Evolutionary conservation across 2,888 invertebrate genomes (phyloP), one percentile per base, ranked within the genome.

Genomic region (Molorchus minor): DNA sequence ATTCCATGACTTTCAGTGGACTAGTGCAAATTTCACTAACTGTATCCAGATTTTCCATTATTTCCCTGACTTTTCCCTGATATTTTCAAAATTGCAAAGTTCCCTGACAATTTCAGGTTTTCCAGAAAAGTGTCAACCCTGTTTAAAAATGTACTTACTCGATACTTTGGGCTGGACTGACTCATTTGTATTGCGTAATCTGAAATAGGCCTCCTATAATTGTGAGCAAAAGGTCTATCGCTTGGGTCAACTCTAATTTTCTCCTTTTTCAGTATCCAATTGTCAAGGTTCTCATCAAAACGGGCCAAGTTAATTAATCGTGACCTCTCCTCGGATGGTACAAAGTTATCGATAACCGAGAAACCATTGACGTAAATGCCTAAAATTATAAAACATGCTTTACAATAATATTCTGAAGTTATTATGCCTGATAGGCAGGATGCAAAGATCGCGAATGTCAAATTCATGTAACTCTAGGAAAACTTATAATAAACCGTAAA

Each of bases 341-440:
- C 91, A 81, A 96, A 96, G 80, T 93, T 93, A 77, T 95, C 94
- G 65, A 95, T 92, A 49, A 94, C 89, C n/a, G 29, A 95, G 84
- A 75, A 90, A 91, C 80, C 94, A 92, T 58, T 97, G 87, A 77
- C 97, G 93, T 65, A 98, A 84, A 78, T 96, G 96, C 67, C 88
- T 86, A 68, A 16, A 77, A 75, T 25, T 25, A 8, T 25, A 25
- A 3, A 25, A 8, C 8, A 25, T 3, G 25, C n/a, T n/a, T n/a
- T n/a, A n/a, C n/a, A n/a, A n/a, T n/a, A n/a, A n/a, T n/a, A n/a
- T n/a, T n/a, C n/a, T n/a, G n/a, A n/a, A n/a, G n/a, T n/a, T n/a
- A n/a, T n/a, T n/a, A n/a, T n/a, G n/a, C n/a, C n/a, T n/a, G n/a
- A n/a, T n/a, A n/a, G n/a, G n/a, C n/a, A n/a, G n/a, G n/a, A n/a